Conservation (phyloP, 2,888 invertebrate species). For the Sturmia bella region DNA sequence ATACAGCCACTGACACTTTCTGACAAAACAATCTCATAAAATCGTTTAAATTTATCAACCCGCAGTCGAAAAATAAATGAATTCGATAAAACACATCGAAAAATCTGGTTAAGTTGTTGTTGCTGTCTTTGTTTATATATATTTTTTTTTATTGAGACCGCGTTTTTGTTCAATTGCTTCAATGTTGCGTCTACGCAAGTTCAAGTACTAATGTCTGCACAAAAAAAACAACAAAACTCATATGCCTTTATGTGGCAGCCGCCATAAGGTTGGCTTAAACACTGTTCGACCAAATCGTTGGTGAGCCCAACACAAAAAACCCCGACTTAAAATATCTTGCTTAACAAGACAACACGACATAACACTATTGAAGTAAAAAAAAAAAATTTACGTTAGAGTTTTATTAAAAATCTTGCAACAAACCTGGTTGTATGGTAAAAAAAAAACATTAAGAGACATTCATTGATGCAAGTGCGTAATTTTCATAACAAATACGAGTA, state of each 20-base stretch:
- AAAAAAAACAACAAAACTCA: too few species aligned
- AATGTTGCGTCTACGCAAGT: slow-evolving; percentile 63
- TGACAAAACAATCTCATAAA: slow-evolving; percentile 48
- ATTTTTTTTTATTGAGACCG: neutral
- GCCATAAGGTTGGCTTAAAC: slow-evolving; percentile 21
- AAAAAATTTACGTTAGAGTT: neutral
- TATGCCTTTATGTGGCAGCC: slow-evolving; percentile 33
- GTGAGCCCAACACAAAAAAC: slow-evolving; percentile 5
- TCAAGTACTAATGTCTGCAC: slow-evolving; percentile 48
- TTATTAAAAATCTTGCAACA: slow-evolving; percentile 13
- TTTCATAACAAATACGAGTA: neutral
- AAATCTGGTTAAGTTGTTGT: slow-evolving; percentile 2
- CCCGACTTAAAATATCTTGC: slow-evolving; percentile 9
- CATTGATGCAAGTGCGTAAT: too few species aligned
- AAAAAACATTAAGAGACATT: neutral
- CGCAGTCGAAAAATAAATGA: neutral
- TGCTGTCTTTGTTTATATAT: slow-evolving; percentile 3
- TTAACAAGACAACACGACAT: neutral
- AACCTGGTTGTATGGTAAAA: neutral
- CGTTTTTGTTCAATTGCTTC: neutral
- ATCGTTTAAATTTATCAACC: slow-evolving; percentile 30
- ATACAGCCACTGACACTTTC: slow-evolving; percentile 38
- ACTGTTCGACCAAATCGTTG: slow-evolving; percentile 26
- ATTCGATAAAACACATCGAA: slow-evolving; percentile 25
- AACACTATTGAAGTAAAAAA: slow-evolving; percentile 6